Evolutionary conservation across 1,140 invertebrate species (phyloP).

Genomic region (Pantala flavescens): DNA sequence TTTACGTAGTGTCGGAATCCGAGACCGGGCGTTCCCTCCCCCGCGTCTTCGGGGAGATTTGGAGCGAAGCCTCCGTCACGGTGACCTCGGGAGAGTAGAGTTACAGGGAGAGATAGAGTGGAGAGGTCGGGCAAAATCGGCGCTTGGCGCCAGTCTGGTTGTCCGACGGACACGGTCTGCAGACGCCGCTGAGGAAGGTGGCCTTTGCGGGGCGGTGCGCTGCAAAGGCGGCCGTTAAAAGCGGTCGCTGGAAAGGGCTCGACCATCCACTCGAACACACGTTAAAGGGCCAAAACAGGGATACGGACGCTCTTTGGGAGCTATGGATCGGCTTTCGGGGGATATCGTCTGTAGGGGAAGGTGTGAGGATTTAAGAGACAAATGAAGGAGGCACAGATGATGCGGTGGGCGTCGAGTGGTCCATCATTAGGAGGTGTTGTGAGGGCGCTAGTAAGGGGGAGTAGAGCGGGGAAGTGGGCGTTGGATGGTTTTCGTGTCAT

Average conservation of each 20-base stretch:
- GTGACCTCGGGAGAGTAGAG: no score
- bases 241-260: not conserved
- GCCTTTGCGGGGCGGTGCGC: not conserved
- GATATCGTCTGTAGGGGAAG: not conserved
- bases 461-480: not conserved
- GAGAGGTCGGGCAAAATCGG: no score
- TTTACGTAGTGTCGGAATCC: no score
- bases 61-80: no score
- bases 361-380: not conserved
- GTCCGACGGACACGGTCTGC: no score
- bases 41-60: no score
- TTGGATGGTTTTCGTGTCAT: constrained; percentile 2
- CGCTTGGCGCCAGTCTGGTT: no score
- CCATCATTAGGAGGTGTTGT: not conserved
- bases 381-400: not conserved
- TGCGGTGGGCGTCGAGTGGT: not conserved
- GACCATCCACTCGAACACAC: not conserved
- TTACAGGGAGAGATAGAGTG: no score
- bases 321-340: not conserved
- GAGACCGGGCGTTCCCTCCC: no score
- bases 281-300: not conserved
- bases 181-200: not conserved
- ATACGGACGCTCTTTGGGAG: not conserved
- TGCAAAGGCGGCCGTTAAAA: not conserved
- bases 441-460: not conserved